Evolutionary conservation across 2,888 invertebrate species (phyloP).

Genomic region (Oxyscelio sp.): DNA sequence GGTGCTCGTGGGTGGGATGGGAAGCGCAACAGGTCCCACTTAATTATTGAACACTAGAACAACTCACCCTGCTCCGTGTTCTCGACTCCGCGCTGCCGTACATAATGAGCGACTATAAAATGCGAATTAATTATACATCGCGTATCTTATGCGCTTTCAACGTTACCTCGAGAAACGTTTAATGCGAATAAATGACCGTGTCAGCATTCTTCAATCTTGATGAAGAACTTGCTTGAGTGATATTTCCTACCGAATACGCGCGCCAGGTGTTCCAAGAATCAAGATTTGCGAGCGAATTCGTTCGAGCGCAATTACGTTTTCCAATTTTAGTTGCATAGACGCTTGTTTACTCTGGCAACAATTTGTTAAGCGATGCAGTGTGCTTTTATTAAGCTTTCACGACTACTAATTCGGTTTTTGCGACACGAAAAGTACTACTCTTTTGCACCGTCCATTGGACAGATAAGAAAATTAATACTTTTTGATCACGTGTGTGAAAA

Average conservation of each 20-base stretch:
- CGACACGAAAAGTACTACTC: too few relatives aligned
- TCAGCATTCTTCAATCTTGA: slow-evolving; percentile 63
- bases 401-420: too few relatives aligned
- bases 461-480: too few relatives aligned
- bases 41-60: slow-evolving; percentile 87
- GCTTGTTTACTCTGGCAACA: too few relatives aligned
- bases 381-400: too few relatives aligned
- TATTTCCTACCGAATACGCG: slow-evolving; percentile 63
- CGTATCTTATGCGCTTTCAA: slow-evolving; percentile 32
- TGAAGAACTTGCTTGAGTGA: slow-evolving; percentile 57
- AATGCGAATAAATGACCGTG: slow-evolving; percentile 63
- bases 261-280: slow-evolving; percentile 56
- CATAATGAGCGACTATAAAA: slow-evolving; percentile 66
- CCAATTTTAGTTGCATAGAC: too few relatives aligned
- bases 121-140: slow-evolving; percentile 62
- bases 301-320: not conserved
- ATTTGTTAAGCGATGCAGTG: too few relatives aligned
- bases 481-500: too few relatives aligned
- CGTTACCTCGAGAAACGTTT: slow-evolving; percentile 46
- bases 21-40: slow-evolving; percentile 88
- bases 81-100: slow-evolving; percentile 18
- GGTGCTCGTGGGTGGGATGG: slow-evolving; percentile 80
- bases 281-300: slow-evolving; percentile 31
- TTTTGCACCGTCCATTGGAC: too few relatives aligned
- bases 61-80: slow-evolving; percentile 41